phyloP scores from a whole-genome alignment of 2,113 vertebrate genomes.

The Anseranas semipalmata region DNA sequence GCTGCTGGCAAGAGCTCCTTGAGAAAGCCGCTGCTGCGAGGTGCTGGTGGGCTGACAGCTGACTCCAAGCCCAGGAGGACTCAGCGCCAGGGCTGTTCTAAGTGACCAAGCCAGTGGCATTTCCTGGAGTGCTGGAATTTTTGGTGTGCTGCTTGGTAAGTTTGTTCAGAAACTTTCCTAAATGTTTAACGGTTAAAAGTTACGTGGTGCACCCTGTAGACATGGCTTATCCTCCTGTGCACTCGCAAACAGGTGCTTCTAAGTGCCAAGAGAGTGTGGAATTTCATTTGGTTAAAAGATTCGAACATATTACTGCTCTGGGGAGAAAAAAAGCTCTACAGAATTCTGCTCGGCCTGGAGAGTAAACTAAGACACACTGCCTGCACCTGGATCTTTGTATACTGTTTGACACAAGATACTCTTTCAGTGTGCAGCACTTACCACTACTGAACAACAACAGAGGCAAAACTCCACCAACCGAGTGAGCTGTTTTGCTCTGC shows the following conservation, averaged over 20 bases:
- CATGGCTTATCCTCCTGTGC: background rate
- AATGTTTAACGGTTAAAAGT: background rate
- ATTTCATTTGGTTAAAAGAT: background rate
- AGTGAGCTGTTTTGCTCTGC: background rate
- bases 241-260: background rate
- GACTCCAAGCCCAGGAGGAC: background rate
- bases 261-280: background rate
- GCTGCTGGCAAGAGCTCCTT: background rate
- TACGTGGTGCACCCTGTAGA: background rate
- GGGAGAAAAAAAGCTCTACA: background rate
- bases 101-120: background rate
- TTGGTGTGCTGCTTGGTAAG: background rate
- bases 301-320: background rate
- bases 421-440: background rate
- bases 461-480: background rate
- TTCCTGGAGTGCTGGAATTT: background rate
- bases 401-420: background rate
- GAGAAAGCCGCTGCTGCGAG: background rate
- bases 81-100: background rate
- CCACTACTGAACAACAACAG: fast-evolving
- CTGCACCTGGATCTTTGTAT: background rate
- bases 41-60: background rate
- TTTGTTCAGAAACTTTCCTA: background rate
- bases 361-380: background rate
- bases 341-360: background rate